Conservation (phyloP, 1,140 invertebrate genomes). For the Drosophila hydei region DNA sequence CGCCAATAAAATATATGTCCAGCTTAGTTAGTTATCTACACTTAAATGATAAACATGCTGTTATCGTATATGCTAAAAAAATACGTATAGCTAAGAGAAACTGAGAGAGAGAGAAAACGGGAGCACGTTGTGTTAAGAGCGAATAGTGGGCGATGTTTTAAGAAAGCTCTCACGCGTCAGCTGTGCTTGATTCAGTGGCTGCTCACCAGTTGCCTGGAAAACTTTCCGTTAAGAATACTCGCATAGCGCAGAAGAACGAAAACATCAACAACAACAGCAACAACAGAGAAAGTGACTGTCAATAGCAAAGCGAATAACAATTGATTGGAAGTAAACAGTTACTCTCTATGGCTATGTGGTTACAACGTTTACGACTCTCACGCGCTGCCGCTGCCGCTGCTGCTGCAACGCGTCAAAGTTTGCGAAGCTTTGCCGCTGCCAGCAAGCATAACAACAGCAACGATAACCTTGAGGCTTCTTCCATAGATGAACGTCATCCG, state of each 20-base stretch:
- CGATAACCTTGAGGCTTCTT: slow-evolving; percentile 14
- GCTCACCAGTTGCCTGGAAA: slow-evolving; percentile 27
- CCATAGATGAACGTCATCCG: slow-evolving; percentile 58
- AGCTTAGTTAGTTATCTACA: slow-evolving; percentile 8
- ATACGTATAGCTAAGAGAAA: not conserved
- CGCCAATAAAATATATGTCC: not conserved
- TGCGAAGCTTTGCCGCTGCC: slow-evolving; percentile 66
- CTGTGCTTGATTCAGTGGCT: slow-evolving; percentile 21
- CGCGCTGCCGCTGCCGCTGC: not conserved
- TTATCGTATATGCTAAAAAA: slow-evolving; percentile 13
- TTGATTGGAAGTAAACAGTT: slow-evolving; percentile 2
- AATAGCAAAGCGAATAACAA: slow-evolving; percentile 14
- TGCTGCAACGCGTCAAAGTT: slow-evolving; percentile 47
- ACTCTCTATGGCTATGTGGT: slow-evolving; percentile 12
- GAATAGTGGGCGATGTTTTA: slow-evolving; percentile 1
- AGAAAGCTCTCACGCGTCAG: slow-evolving; percentile 24
- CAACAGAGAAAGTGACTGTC: slow-evolving; percentile 16
- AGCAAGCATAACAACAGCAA: slow-evolving; percentile 14
- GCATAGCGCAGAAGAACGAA: not conserved
- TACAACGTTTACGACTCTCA: slow-evolving; percentile 7
- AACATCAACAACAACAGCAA: not conserved
- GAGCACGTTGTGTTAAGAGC: not conserved
- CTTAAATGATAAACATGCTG: slow-evolving; percentile 22
- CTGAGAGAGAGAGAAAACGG: not conserved
- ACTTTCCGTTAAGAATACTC: slow-evolving; percentile 34